A percentile compares a stretch with the other conserved stretches of the same genome.
Evolutionary conservation across 2,888 invertebrate genomes (phyloP).

Genomic region (Operophtera brumata): DNA sequence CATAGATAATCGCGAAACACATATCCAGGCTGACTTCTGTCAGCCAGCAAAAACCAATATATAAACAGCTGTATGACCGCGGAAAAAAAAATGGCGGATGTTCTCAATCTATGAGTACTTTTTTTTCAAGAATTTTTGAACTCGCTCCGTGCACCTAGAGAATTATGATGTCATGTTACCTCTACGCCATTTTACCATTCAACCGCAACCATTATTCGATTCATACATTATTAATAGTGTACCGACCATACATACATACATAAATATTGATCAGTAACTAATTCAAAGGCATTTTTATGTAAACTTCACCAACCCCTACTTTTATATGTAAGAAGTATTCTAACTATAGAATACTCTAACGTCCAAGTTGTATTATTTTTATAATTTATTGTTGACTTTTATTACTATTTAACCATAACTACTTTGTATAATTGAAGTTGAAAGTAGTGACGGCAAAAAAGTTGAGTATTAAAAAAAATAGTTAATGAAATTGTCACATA

Average conservation of each 20-base stretch:
- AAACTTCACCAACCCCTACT: conserved; percentile 13
- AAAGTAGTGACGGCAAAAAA: too few species aligned
- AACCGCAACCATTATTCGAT: conserved; percentile 34
- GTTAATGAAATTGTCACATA: too few species aligned
- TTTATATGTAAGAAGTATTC: background rate
- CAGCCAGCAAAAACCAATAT: too few species aligned
- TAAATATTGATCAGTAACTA: conserved; percentile 23
- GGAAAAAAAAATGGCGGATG: too few species aligned
- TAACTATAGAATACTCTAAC: conserved; percentile 3
- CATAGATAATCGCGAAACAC: too few species aligned
- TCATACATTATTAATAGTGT: conserved; percentile 24
- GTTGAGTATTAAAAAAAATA: too few species aligned
- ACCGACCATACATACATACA: conserved; percentile 12
- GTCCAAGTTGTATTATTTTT: background rate
- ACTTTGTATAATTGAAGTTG: too few species aligned
- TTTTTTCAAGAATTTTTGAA: too few species aligned
- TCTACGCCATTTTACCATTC: background rate
- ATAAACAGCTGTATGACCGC: too few species aligned
- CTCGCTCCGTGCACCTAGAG: too few species aligned
- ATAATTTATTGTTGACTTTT: conserved; percentile 6
- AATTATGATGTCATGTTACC: background rate
- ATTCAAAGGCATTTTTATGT: conserved; percentile 14
- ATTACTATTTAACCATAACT: conserved; percentile 3
- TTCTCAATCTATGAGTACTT: too few species aligned
- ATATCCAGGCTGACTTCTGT: too few species aligned